A percentile compares a stretch with the other conserved stretches of the same genome.
Evolutionary conservation across 2,797 vertebrate genomes (phyloP).

Genomic region (Rallus crepitans): DNA sequence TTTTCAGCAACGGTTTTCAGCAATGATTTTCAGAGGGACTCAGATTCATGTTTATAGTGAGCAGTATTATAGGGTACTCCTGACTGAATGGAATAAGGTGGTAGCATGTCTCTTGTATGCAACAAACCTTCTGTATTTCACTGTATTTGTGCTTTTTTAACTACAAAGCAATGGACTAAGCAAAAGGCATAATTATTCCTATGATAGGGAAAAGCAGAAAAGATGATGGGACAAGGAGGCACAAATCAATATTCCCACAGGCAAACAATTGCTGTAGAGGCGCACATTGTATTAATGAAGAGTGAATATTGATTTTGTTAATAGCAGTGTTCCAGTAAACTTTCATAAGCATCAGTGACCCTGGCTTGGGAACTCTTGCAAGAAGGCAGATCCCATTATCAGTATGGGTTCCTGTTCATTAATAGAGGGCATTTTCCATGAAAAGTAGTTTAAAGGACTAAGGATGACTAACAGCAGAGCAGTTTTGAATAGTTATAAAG

Average conservation of each 20-base stretch:
- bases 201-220: not conserved
- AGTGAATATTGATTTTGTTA: slow-evolving; percentile 52
- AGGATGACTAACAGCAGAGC: not conserved
- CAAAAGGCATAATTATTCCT: not conserved
- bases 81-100: not conserved
- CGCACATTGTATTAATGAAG: slow-evolving; percentile 14
- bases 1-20: not conserved
- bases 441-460: not conserved
- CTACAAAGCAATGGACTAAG: not conserved
- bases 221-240: not conserved
- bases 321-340: slow-evolving; percentile 17
- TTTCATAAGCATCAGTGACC: not conserved
- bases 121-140: not conserved
- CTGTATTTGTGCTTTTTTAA: not conserved
- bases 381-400: not conserved
- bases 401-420: not conserved
- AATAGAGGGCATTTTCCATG: not conserved
- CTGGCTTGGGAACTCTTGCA: not conserved
- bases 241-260: slow-evolving; percentile 14
- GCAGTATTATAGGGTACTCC: not conserved
- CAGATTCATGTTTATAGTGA: not conserved
- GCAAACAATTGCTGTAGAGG: slow-evolving; percentile 3
- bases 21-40: not conserved
- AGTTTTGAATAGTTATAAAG: not conserved
- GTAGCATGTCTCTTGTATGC: not conserved